Conservation (phyloP, 2,113 vertebrate species). For the Macrotus californicus region DNA sequence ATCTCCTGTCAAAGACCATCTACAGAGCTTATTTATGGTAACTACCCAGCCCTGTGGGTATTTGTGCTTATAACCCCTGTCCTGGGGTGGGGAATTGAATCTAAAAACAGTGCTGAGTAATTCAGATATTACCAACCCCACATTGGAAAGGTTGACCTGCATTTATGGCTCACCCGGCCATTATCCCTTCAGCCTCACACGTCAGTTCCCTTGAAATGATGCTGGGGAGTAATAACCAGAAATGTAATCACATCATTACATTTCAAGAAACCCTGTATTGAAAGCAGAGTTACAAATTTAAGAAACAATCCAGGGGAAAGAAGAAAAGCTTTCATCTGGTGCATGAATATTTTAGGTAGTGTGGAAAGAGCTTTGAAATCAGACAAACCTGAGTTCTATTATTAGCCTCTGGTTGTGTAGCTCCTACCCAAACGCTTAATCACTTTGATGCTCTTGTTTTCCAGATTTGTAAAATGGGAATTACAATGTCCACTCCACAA, state of each 20-base stretch:
- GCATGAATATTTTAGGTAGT: conserved; percentile 47
- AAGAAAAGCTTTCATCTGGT: conserved; percentile 12
- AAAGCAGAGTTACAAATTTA: conserved; percentile 25
- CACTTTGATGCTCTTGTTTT: not conserved
- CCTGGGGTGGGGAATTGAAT: not conserved
- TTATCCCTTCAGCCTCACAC: not conserved
- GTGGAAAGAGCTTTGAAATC: conserved; percentile 26
- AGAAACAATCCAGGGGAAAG: not conserved
- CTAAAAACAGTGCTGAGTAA: not conserved
- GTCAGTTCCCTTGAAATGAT: not conserved
- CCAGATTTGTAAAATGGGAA: not conserved
- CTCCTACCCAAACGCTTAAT: not conserved
- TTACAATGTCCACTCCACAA: not conserved
- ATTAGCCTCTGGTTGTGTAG: not conserved
- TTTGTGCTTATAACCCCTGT: not conserved
- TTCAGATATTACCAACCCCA: not conserved
- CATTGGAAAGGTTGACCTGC: not conserved
- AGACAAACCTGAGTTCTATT: conserved; percentile 13
- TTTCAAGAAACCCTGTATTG: conserved; percentile 24
- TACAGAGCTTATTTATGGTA: not conserved
- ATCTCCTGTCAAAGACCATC: not conserved
- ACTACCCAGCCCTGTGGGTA: not conserved
- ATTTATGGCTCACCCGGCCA: not conserved
- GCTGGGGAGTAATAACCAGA: not conserved
- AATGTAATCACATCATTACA: conserved; percentile 12